Evolutionary conservation across 2,113 vertebrate genomes (phyloP), one percentile per base, ranked within the genome.

Genomic region (Halichoerus grypus): DNA sequence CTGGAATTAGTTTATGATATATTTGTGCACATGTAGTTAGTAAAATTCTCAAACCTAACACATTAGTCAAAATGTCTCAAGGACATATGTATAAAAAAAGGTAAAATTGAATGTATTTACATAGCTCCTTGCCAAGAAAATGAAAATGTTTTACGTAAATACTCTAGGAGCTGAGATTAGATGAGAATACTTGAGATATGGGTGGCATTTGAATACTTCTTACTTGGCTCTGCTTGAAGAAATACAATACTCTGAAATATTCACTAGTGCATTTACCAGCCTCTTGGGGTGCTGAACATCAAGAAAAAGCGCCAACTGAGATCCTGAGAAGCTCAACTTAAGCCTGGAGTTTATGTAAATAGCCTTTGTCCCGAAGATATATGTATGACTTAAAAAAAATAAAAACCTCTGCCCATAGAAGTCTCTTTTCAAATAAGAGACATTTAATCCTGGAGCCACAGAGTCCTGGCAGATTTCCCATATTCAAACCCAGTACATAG

Each of bases 101-200:
- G 96, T 97, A 97, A 96, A 97, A 77, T 61, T 88, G 94, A 95
- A 96, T 94, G 94, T 97, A 96, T 98, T 96, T 97, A 94, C 51
- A 42, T 90, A 97, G 63, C 57, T 96, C 33, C 92, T 97, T 97
- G 97, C 97, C 97, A 97, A 88, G 92, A 96, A 96, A 97, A 96
- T 91, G 94, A 96, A 96, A 98, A 97, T 97, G 95, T 97, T 98
- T 97, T 95, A 96, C 96, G 95, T 98, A 97, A 98, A 98, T 88
- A 97, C 74, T 94, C 86, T 22, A 69, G 76, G 93, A 98, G 94
- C 87, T 95, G 81, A 95, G 97, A 89, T 97, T 77, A 94, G 92
- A 96, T 96, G 94, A 96, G 89, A 92, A 91, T 71, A 87, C 80
- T 77, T 90, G 87, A 93, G 95, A 93, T 85, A 85, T 0, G 67